Evolutionary conservation across 2,113 vertebrate genomes (phyloP).

Genomic region (Lepus timidus): DNA sequence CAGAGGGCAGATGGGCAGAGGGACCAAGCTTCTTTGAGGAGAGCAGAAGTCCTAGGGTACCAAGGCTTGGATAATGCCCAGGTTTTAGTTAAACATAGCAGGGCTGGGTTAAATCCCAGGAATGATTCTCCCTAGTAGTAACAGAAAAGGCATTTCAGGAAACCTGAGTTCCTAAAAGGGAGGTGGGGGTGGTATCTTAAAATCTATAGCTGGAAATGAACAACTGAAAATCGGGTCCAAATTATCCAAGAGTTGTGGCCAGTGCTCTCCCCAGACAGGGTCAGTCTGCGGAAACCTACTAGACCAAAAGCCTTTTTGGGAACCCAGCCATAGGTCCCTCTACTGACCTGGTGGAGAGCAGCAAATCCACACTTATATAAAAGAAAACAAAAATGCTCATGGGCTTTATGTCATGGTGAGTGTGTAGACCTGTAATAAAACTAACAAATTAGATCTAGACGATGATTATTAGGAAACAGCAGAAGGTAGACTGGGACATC

Average conservation of each 20-base stretch:
- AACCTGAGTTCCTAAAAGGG: background rate
- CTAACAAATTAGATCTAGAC: background rate
- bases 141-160: conserved; percentile 23
- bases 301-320: background rate
- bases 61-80: background rate
- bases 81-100: background rate
- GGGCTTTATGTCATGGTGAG: background rate
- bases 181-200: background rate
- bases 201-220: background rate
- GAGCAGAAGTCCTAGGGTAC: background rate
- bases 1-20: background rate
- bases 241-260: background rate
- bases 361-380: background rate
- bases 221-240: background rate
- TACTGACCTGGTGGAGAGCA: background rate
- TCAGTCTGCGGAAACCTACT: background rate
- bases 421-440: conserved; percentile 22
- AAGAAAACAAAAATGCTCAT: background rate
- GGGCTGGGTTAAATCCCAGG: background rate
- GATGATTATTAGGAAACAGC: background rate
- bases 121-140: background rate
- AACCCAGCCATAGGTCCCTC: background rate
- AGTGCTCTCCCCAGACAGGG: background rate
- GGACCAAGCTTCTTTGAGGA: background rate
- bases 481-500: background rate